phyloP scores from a whole-genome alignment of 2,113 vertebrate species.

The Barnardius zonarius region DNA sequence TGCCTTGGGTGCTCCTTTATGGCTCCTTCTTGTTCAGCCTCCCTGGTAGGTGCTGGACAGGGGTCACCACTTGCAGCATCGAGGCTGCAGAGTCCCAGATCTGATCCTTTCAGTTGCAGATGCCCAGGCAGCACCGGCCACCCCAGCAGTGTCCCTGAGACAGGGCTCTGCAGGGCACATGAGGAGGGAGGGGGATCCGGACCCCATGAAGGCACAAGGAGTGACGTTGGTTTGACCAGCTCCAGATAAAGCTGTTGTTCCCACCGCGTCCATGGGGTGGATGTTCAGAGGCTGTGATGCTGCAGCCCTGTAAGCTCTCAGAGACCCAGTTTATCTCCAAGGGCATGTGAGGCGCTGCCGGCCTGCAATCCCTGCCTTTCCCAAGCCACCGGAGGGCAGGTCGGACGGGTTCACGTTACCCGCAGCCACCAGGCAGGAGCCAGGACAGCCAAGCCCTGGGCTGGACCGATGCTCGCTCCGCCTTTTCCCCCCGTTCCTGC shows the following conservation, averaged over 20 bases:
- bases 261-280: not conserved
- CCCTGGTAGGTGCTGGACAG: not conserved
- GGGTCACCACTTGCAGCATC: not conserved
- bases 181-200: not conserved
- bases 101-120: not conserved
- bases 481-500: accelerated
- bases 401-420: accelerated
- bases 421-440: not conserved
- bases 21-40: not conserved
- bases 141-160: not conserved
- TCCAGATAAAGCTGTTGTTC: not conserved
- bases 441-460: not conserved
- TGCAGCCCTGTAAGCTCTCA: not conserved
- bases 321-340: not conserved
- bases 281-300: not conserved
- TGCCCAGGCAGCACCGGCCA: accelerated
- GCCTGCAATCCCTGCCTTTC: not conserved
- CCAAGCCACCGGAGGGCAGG: not conserved
- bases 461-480: not conserved
- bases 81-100: not conserved
- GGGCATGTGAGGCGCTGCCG: not conserved
- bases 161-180: accelerated
- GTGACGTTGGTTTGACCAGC: not conserved
- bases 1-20: not conserved
- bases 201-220: not conserved